phyloP scores from a whole-genome alignment of 2,797 vertebrate genomes.

The Hemitrygon akajei region DNA sequence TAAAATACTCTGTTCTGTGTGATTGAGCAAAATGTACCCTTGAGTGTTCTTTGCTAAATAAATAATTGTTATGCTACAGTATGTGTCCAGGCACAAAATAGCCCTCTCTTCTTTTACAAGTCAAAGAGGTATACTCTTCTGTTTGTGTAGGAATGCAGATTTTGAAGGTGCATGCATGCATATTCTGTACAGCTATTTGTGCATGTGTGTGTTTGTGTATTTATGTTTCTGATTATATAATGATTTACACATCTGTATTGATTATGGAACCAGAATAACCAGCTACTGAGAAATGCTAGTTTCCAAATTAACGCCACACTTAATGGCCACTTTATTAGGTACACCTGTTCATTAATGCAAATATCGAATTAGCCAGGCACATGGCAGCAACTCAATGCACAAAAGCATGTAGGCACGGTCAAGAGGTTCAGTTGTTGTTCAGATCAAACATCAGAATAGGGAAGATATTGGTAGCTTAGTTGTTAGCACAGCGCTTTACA shows the following conservation, averaged over 20 bases:
- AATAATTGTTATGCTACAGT: background rate
- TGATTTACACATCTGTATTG: background rate
- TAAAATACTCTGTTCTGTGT: background rate
- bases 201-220: background rate
- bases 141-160: background rate
- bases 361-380: no score
- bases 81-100: background rate
- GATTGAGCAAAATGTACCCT: background rate
- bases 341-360: no score
- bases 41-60: background rate
- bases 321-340: no score
- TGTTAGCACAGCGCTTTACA: no score
- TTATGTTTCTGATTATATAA: background rate
- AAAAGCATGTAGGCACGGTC: no score
- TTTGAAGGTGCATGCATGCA: background rate
- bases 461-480: no score
- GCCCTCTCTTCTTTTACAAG: background rate
- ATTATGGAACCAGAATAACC: background rate
- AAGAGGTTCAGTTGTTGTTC: no score
- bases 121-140: background rate
- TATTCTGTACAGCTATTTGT: background rate
- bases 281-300: background rate
- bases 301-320: background rate
- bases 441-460: no score
- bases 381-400: no score